Conservation (phyloP, 2,888 invertebrate genomes). For the Nebria brevicollis region DNA sequence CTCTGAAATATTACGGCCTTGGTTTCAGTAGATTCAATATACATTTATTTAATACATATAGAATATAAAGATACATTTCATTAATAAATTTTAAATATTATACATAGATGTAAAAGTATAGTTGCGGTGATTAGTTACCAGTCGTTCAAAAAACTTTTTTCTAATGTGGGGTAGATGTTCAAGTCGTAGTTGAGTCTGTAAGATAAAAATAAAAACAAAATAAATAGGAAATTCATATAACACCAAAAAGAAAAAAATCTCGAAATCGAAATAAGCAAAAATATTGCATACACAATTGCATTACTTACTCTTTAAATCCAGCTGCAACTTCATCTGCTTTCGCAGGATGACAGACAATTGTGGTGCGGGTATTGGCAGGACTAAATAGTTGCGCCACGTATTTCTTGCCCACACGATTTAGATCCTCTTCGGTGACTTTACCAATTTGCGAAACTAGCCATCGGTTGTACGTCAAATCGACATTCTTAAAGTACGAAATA, state of each 20-base stretch:
- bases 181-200: conserved; percentile 70
- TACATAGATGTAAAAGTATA: conserved; percentile 22
- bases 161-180: conserved; percentile 70
- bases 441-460: conserved; percentile 73
- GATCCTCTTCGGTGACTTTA: conserved; percentile 70
- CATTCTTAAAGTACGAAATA: conserved; percentile 75
- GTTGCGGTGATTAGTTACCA: conserved; percentile 52
- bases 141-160: conserved; percentile 72
- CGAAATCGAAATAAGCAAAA: neutral
- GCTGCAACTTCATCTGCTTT: conserved; percentile 75
- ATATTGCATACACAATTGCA: conserved; percentile 10
- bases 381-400: conserved; percentile 79
- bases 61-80: conserved; percentile 39
- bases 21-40: conserved; percentile 18
- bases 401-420: conserved; percentile 74
- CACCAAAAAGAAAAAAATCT: no score
- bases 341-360: conserved; percentile 80
- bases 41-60: conserved; percentile 32
- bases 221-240: conserved; percentile 21
- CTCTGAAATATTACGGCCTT: neutral
- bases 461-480: conserved; percentile 76
- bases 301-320: conserved; percentile 73
- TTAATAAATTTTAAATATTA: conserved; percentile 23
- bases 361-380: conserved; percentile 69
- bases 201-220: conserved; percentile 54